These are phyloP conservation scores for Pterocles orientalis DNA, from an alignment of 2,113 vertebrate species.

Conservation along the genomic window DNA sequence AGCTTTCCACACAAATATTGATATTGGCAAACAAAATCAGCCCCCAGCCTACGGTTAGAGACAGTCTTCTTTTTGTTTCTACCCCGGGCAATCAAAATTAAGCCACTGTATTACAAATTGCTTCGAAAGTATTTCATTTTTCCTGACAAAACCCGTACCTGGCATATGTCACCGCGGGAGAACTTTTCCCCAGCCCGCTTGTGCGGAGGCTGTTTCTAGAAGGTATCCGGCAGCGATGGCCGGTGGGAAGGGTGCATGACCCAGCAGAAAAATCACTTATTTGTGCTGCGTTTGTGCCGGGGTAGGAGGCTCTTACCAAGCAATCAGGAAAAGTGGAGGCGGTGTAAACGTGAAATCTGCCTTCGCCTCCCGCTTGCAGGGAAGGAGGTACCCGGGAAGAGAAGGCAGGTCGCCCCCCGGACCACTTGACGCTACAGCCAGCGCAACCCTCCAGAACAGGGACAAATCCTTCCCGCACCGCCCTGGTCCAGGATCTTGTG, in stretches of 20 bases:
- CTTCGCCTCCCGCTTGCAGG: neutral
- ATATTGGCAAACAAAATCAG: constrained; percentile 71
- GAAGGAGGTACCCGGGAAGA: neutral
- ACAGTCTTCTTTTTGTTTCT: constrained; percentile 72
- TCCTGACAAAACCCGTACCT: constrained; percentile 1
- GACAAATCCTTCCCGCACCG: neutral
- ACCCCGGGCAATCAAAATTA: constrained; percentile 39
- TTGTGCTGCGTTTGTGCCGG: neutral
- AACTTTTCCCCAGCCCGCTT: neutral
- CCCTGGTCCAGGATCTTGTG: neutral
- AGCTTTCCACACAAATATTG: constrained; percentile 79
- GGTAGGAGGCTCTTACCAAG: neutral
- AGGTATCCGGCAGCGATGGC: neutral
- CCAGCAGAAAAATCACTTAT: neutral
- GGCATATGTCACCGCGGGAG: neutral
- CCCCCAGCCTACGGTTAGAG: constrained; percentile 23
- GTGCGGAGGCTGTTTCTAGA: neutral
- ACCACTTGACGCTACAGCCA: neutral
- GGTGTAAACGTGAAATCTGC: neutral
- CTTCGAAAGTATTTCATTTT: constrained; percentile 40
- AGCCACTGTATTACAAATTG: constrained; percentile 46
- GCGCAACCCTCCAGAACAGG: neutral
- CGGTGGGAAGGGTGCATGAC: neutral
- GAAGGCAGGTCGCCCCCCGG: neutral
- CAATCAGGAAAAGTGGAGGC: neutral